A percentile compares a stretch with the other conserved stretches of the same genome.
Evolutionary conservation across 2,113 vertebrate species (phyloP).

Genomic region (Muscicapa adusta): DNA sequence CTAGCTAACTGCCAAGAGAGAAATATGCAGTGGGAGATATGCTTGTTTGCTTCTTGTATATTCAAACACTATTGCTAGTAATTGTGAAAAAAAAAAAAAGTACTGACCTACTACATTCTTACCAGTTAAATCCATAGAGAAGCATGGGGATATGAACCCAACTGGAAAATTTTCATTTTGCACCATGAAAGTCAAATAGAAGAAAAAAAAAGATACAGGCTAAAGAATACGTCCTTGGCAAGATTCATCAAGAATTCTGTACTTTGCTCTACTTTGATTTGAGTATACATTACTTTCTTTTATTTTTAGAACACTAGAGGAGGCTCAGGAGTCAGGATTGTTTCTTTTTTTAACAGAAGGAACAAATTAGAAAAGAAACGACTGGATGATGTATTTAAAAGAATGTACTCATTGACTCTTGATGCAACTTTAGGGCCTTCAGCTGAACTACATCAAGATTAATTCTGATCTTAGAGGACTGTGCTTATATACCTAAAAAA

Average conservation of each 20-base stretch:
- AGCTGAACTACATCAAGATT: background rate
- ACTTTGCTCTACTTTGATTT: background rate
- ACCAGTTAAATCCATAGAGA: background rate
- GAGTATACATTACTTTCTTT: background rate
- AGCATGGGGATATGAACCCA: background rate
- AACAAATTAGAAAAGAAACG: background rate
- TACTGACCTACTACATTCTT: background rate
- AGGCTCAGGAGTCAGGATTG: conserved; percentile 30
- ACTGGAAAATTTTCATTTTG: background rate
- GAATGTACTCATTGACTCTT: background rate
- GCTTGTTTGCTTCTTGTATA: background rate
- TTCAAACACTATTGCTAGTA: background rate
- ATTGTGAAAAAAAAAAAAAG: background rate
- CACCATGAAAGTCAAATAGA: background rate
- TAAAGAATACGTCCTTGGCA: background rate
- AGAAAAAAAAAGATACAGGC: accelerated
- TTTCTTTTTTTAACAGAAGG: background rate
- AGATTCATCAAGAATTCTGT: background rate
- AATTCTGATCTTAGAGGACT: background rate
- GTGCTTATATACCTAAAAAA: background rate
- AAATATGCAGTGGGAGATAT: background rate
- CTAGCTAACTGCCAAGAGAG: background rate
- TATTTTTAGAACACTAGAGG: conserved; percentile 37
- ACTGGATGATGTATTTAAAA: background rate
- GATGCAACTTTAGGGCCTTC: background rate